These are phyloP conservation scores for Beroe forskalii DNA, from an alignment of 37 sponge, comb jelly and placozoan genomes.

Conservation along the genomic window DNA sequence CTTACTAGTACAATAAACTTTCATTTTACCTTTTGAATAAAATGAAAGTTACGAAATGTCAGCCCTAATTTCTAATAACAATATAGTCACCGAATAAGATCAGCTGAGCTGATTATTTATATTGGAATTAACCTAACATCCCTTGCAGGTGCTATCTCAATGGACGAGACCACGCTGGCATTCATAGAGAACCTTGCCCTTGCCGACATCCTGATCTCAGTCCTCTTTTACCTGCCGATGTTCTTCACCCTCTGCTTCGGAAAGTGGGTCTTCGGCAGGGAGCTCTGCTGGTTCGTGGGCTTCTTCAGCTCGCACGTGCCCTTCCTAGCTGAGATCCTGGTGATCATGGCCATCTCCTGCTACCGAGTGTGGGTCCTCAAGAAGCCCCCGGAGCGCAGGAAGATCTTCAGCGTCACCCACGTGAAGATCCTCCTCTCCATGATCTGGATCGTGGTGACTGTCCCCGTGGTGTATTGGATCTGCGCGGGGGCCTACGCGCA, in stretches of 20 bases:
- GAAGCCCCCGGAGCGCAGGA: constrained; percentile 49
- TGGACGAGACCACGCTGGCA: constrained; percentile 53
- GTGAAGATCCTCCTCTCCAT: constrained; percentile 19
- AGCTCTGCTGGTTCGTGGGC: constrained; percentile 52
- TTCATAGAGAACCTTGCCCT: constrained; percentile 65
- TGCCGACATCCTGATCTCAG: constrained; percentile 57
- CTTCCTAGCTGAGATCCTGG: constrained; percentile 64
- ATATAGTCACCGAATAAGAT: too few species aligned
- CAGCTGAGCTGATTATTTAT: too few species aligned
- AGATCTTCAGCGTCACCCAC: constrained; percentile 19
- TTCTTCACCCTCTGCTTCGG: constrained; percentile 6
- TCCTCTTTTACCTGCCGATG: constrained; percentile 62
- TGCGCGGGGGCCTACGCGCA: background rate
- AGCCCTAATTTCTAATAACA: too few species aligned
- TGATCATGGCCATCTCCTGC: background rate
- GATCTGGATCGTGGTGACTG: constrained; percentile 12
- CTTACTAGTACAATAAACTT: too few species aligned
- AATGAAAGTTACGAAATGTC: too few species aligned
- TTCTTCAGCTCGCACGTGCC: constrained; percentile 65
- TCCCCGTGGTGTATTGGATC: constrained; percentile 41
- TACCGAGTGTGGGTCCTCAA: constrained; percentile 61
- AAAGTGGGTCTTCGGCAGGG: constrained; percentile 16
- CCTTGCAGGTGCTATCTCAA: constrained; percentile 15
- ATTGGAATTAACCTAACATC: too few species aligned
- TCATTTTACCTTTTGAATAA: too few species aligned